Evolutionary conservation across 2,888 invertebrate species (phyloP), one percentile per base, ranked within the genome.

Genomic region (Troilus luridus): DNA sequence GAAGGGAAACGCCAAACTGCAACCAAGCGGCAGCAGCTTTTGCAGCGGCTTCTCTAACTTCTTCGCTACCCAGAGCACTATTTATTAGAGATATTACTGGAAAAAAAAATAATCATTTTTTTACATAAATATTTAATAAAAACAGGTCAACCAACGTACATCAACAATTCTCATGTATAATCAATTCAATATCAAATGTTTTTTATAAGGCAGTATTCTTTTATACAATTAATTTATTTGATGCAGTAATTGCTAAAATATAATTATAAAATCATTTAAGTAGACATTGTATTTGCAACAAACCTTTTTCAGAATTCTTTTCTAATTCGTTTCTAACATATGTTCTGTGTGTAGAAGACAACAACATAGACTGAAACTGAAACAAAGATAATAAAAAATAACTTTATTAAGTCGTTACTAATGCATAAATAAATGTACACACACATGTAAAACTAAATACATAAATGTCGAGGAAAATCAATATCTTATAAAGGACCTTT

Each of bases 1-100:
- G 92, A 21, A 93, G 92, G 41, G 93, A 93, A 72, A 93, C 92
- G 0, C 95, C 96, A 93, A 96, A 94, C 92, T 96, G 95, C 60
- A 96, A 95, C 97, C 97, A 97, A 88, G 95, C 94, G 67, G 94
- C 94, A 19, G 95, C 95, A 93, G 96, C 96, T 93, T 95, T 95
- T 7, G 95, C 94, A 6, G 95, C 95, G 92, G 95, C 95, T 41
- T 91, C 91, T 88, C 92, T 92, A 91, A 93, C 91, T 88, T 92
- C 91, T 88, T 93, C 92, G 58, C 92, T 91, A 90, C 92, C 88
- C 72, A 93, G 92, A 41, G 93, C 91, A 89, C 92, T 91, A 94
- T 93, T 94, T 94, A 93, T 94, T 93, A 94, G 94, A 93, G 91
- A 94, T 93, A 93, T 92, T 41, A 93, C 93, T 93, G 92, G 59